Evolutionary conservation across 2,113 vertebrate species (phyloP), one percentile per base, ranked within the genome.

Genomic region (Epinephelus fuscoguttatus): DNA sequence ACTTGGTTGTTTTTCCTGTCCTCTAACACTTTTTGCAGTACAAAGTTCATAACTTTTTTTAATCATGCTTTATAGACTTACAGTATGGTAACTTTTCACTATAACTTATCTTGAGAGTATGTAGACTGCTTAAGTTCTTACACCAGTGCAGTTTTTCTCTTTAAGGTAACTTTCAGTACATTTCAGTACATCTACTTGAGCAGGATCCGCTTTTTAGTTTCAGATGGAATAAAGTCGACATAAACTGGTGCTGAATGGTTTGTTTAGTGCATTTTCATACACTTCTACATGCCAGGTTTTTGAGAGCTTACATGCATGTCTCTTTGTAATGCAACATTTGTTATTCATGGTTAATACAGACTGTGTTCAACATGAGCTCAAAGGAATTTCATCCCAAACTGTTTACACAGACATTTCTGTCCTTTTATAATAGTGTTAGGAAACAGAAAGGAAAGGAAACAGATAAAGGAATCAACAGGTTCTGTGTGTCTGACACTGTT

Each of bases 401-500:
- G 70, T 40, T 25, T 4, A 3, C 59, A 25, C 63, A 61, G 60
- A 21, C 67, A 3, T 52, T 15, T 47, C 19, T 50, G 64, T 45
- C 10, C 3, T 53, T 66, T 52, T 45, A 21, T 25, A 2, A 23
- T 3, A 27, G 59, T 6, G 55, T 14, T 37, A 25, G 75, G 78
- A 77, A 80, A 47, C 18, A 30, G 71, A 71, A 4, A 37, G 70
- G 73, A 81, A 82, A 62, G 70, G 73, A 81, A 82, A 62, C 23
- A 42, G 79, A 68, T 52, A 55, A 74, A 76, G 50, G 40, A 47
- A n/a, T 40, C 4, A 59, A 25, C 25, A 21, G 40, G 2, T 30
- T 81, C 19, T 4, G 23, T 30, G 52, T 23, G 59, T 50, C 18
- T 67, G 42, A 27, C 15, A 14, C 14, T 21, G 53, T 55, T 19